Base-by-base conservation (phyloP, 2,888 invertebrate species). In the Macrosoma leucophasiata region DNA sequence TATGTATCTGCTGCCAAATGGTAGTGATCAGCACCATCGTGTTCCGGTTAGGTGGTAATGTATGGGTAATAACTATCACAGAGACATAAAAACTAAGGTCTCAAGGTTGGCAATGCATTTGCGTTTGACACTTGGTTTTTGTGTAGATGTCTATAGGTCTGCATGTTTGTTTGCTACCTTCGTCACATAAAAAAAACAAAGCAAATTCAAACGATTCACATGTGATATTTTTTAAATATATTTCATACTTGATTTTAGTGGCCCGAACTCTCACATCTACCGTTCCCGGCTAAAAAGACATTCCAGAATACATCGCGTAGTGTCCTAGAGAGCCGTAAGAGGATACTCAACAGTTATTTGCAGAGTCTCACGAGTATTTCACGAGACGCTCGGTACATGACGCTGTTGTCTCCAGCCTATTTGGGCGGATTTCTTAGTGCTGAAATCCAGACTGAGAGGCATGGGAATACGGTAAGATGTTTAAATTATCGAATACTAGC, bases 211-310 rank as follows among this genome's bases (percentile, higher is more conserved):
- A n/a, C n/a, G n/a, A n/a, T n/a, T n/a, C n/a, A n/a, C n/a, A n/a
- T 15, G 8, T 8, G 9, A 11, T 4, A 10, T 10, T 4, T 29
- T 13, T 7, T 2, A 6, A 8, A 29, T 7, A 17, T 3, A 13
- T 22, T 15, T 11, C 3, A n/a, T n/a, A n/a, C 6, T 6, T 21
- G 12, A 24, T 4, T 19, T n/a, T 70, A 95, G 91, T 96, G 90
- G 86, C 90, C 92, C 15, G 91, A 92, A 60, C 72, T 96, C 12
- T 86, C 89, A 0, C 90, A 90, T 52, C 78, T 96, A 17, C 87
- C 90, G 13, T 95, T 97, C 61, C 97, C 97, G 0, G 94, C 92
- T 0, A 98, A 97, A 74, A 96, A 96, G 65, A 92, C 96, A 26
- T 95, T 97, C 69, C 95, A 96, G 61, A 97, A 97, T 62, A 94